Base-by-base conservation (phyloP, 2,113 vertebrate genomes). In the Calidris pugnax region DNA sequence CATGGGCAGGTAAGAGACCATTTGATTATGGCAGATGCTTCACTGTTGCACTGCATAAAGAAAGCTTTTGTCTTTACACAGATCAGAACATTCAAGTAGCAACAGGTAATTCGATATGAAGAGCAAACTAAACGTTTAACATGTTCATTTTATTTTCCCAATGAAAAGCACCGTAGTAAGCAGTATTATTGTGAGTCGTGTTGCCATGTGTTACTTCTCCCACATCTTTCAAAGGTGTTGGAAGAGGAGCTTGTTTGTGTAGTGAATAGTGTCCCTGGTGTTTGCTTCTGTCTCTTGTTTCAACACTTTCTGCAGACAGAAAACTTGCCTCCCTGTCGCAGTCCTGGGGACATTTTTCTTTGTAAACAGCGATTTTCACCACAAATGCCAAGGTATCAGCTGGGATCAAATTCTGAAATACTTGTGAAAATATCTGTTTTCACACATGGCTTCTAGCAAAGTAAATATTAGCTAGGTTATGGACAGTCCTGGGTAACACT, bases 371-470 rank as follows among this genome's bases (percentile, higher is more conserved):
- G 45, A 80, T 87, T 95, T 95, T 76, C 91, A 87, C 84, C 39
- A 85, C 87, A 94, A 96, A 95, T 77, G 75, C 71, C 85, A 91
- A 88, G 59, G 71, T 84, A 73, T 73, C 81, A 85, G 50, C 77
- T 10, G 4, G 55, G 94, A 90, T 92, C 84, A 87, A 74, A 87
- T 87, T 87, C 84, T 55, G 89, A 95, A 91, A 73, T 95, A 89
- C 92, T 89, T 89, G 92, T 97, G 92, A 95, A 97, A 94, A 76
- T 85, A 91, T 17, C 77, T 95, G 87, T 76, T 95, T 96, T 94
- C 84, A 94, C 87, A 93, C 57, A 71, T 26, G 63, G 75, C 90
- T 94, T 62, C 74, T 87, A 57, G 59, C 55, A 93, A 87, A 73
- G 63, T 76, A 95, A 96, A 83, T 93, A 96, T 85, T 91, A 80